Conservation (phyloP, 2,797 vertebrate species). For the Platyrinchus mystaceus region DNA sequence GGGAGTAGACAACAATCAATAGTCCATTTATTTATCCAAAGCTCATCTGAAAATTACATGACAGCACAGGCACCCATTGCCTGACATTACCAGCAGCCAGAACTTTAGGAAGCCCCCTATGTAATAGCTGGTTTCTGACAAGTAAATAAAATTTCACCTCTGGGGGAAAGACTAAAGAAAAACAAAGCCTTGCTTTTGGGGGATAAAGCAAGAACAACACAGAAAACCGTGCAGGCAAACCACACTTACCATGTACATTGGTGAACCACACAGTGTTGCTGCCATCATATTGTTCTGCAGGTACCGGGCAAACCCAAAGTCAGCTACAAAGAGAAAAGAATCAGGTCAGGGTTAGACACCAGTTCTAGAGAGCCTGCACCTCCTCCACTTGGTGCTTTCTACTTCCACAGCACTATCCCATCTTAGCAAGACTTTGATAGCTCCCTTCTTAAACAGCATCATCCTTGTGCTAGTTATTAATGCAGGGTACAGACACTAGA, state of each 20-base stretch:
- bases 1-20: neutral
- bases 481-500: neutral
- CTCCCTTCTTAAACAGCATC: neutral
- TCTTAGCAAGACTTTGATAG: neutral
- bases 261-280: conserved; percentile 94
- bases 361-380: neutral
- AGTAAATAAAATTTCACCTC: neutral
- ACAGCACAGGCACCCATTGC: neutral
- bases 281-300: conserved; percentile 97
- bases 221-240: neutral
- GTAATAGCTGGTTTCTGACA: neutral
- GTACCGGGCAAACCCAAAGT: conserved; percentile 95
- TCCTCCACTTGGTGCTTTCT: neutral
- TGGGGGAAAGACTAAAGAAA: neutral
- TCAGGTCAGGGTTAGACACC: neutral
- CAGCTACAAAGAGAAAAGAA: conserved; percentile 79
- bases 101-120: neutral
- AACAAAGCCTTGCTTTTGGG: neutral
- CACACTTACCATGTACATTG: conserved; percentile 96
- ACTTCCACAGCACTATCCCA: neutral
- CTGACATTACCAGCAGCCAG: neutral
- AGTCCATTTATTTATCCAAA: neutral
- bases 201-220: neutral
- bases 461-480: neutral
- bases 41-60: neutral